phyloP scores from a whole-genome alignment of 2,797 vertebrate genomes.

The Ibycter americanus region DNA sequence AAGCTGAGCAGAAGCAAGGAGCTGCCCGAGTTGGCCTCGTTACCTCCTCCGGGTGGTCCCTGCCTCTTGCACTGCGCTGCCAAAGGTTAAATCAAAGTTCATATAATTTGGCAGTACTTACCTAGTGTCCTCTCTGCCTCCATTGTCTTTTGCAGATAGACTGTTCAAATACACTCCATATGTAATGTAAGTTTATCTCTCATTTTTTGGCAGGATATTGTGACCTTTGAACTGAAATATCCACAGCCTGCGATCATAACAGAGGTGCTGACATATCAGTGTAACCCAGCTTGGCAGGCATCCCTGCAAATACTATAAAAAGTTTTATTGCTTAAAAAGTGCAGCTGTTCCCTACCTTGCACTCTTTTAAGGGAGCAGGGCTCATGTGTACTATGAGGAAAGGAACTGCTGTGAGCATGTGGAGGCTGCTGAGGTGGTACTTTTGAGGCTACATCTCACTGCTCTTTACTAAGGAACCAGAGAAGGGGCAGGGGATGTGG shows the following conservation, averaged over 20 bases:
- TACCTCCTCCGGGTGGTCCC: background rate
- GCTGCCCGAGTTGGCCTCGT: accelerated
- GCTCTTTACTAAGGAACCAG: background rate
- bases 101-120: background rate
- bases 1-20: background rate
- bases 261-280: conserved; percentile 37
- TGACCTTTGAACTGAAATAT: conserved; percentile 53
- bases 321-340: conserved; percentile 7
- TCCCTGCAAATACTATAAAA: conserved; percentile 14
- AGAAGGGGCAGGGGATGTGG: background rate
- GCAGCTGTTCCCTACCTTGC: background rate
- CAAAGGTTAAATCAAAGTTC: background rate
- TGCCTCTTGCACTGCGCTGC: background rate
- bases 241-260: background rate
- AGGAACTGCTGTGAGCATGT: background rate
- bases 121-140: background rate
- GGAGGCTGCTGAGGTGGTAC: background rate
- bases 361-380: background rate
- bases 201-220: conserved; percentile 3
- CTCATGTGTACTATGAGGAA: background rate
- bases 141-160: background rate
- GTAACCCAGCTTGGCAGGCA: conserved; percentile 21
- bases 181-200: background rate
- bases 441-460: background rate
- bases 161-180: background rate